phyloP scores from a whole-genome alignment of 1,140 invertebrate genomes.

The Marisa cornuarietis region DNA sequence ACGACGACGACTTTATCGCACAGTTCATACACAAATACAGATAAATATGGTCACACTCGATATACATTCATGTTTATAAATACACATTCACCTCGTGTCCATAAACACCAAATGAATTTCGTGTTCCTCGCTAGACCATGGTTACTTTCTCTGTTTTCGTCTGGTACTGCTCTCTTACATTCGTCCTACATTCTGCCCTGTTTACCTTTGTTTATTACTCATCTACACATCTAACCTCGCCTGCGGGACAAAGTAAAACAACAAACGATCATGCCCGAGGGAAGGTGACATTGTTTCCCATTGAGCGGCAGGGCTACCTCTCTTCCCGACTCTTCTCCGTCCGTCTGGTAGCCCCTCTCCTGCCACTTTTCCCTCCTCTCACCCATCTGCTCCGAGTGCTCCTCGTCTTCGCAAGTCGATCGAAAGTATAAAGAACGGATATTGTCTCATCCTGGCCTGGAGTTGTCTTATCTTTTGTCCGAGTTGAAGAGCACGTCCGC shows the following conservation, averaged over 20 bases:
- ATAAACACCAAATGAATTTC: not conserved
- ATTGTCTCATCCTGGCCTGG: too few species aligned
- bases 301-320: too few species aligned
- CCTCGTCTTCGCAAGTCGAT: not conserved
- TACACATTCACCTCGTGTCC: not conserved
- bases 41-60: not conserved
- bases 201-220: not conserved
- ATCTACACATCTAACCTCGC: not conserved
- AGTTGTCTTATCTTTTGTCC: too few species aligned
- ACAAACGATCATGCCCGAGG: too few species aligned
- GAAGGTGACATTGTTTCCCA: not conserved
- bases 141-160: not conserved
- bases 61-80: not conserved
- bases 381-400: not conserved
- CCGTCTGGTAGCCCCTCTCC: constrained; percentile 7
- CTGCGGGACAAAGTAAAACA: too few species aligned
- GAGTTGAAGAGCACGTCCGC: too few species aligned
- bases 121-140: not conserved
- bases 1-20: too few species aligned
- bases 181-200: constrained; percentile 3
- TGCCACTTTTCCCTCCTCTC: constrained; percentile 4
- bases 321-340: too few species aligned
- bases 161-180: not conserved
- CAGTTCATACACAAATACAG: too few species aligned
- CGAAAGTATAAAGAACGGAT: too few species aligned